phyloP scores from a whole-genome alignment of 2,113 vertebrate genomes.

The Phalacrocorax aristotelis region DNA sequence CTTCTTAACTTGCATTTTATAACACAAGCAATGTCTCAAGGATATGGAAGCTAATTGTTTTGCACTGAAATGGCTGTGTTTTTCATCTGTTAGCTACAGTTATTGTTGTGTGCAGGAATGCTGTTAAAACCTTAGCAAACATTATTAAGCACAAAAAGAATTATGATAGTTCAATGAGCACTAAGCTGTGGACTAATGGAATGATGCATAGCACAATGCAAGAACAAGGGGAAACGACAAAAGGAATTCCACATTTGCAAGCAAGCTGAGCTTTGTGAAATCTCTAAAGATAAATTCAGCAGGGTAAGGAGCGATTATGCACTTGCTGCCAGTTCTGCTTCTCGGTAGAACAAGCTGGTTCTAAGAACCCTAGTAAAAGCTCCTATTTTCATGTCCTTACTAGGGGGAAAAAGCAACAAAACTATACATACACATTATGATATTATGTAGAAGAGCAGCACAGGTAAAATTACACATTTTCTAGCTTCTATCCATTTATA shows the following conservation, averaged over 20 bases:
- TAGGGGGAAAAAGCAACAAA: neutral
- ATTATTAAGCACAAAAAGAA: slow-evolving; percentile 46
- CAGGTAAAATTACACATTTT: neutral
- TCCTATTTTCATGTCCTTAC: neutral
- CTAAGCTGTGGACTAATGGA: slow-evolving; percentile 50
- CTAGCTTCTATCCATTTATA: neutral
- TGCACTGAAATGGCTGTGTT: neutral
- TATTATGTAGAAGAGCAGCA: neutral
- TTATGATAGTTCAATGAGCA: neutral
- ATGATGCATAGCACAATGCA: slow-evolving; percentile 15
- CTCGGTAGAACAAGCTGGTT: neutral
- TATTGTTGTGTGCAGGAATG: neutral
- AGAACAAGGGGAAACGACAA: neutral
- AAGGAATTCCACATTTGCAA: neutral
- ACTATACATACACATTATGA: neutral
- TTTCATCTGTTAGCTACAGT: slow-evolving; percentile 39
- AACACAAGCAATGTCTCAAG: neutral
- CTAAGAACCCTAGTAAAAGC: neutral
- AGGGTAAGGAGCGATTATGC: neutral
- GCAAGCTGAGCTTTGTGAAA: neutral
- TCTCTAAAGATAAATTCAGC: neutral
- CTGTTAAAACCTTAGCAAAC: slow-evolving; percentile 56
- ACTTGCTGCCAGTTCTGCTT: neutral
- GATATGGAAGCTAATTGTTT: neutral
- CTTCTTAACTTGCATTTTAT: slow-evolving; percentile 22